Evolutionary conservation across 2,113 vertebrate species (phyloP), one percentile per base, ranked within the genome.

Genomic region (Nyctibius bracteatus): DNA sequence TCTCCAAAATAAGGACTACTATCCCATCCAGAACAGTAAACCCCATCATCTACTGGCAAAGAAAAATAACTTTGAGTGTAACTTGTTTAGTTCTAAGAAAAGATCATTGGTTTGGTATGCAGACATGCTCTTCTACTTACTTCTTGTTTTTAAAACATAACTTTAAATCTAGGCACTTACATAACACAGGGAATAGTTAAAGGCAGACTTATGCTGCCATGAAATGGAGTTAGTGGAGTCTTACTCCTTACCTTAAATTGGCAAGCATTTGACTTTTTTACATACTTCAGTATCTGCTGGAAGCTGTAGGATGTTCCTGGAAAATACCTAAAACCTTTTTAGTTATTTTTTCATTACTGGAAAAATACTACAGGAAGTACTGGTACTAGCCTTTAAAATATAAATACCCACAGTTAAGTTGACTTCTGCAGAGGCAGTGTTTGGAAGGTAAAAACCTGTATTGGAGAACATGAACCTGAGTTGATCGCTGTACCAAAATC

Each of bases 1-100:
- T 94, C 65, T 97, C 58, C 37, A 97, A 85, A 94, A 95, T 47
- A 96, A 41, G 54, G 39, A 95, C 24, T 79, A 81, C 41, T 91
- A 39, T 74, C 46, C 63, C 43, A 86, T 74, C 52, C 78, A 73
- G 82, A 90, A 93, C 39, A 94, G 57, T 49, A 47, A 81, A 91
- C 54, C 47, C 28, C 54, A 73, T 33, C 58, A 83, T 59, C 79
- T 92, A 37, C 41, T 62, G 54, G 31, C 39, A 31, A 51, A 94
- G 43, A 62, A 92, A 91, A 67, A 54, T 58, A 79, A 81, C 44
- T 82, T 23, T 33, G 33, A 88, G 43, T 21, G 14, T 51, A 90
- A 85, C 62, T 84, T 90, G 9, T 73, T 93, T n/a, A 44, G 49
- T 61, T 78, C 17, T 71, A 65, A 81, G 46, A 75, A 78, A 94